A percentile compares a stretch with the other conserved stretches of the same genome.
phyloP scores from a whole-genome alignment of 2,797 vertebrate species.

The Columba guinea region DNA sequence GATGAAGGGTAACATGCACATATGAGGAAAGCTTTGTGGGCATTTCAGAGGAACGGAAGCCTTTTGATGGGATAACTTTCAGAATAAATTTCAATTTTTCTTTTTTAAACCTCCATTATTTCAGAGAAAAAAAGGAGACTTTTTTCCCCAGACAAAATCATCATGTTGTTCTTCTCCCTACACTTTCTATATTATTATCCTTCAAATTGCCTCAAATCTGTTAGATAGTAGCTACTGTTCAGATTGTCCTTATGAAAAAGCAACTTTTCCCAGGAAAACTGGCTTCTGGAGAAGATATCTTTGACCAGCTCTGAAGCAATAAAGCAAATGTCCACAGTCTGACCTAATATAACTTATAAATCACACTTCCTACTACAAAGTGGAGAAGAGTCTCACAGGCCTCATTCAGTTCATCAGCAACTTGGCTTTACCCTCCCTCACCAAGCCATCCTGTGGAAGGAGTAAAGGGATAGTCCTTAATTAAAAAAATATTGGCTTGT shows the following conservation, averaged over 20 bases:
- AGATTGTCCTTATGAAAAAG: not conserved
- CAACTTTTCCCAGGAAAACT: not conserved
- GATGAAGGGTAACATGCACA: rapidly evolving
- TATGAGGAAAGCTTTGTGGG: rapidly evolving
- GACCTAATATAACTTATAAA: not conserved
- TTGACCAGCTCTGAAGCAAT: not conserved
- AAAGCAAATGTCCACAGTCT: not conserved
- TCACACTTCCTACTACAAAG: not conserved
- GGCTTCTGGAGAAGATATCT: not conserved
- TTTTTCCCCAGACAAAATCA: not conserved
- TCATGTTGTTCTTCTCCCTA: not conserved
- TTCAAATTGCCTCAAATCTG: not conserved
- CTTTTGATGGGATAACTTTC: not conserved
- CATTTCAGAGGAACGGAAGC: not conserved
- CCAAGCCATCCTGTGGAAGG: not conserved
- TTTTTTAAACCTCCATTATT: not conserved
- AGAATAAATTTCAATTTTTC: not conserved
- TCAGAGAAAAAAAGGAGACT: not conserved
- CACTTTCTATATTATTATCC: not conserved
- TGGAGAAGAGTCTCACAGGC: rapidly evolving
- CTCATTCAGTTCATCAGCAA: not conserved
- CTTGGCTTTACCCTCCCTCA: not conserved
- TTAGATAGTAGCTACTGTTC: not conserved
- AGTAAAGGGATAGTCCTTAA: not conserved
- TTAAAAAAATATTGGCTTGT: not conserved